phyloP scores from a whole-genome alignment of 2,888 invertebrate species.

The Papilio protenor region DNA sequence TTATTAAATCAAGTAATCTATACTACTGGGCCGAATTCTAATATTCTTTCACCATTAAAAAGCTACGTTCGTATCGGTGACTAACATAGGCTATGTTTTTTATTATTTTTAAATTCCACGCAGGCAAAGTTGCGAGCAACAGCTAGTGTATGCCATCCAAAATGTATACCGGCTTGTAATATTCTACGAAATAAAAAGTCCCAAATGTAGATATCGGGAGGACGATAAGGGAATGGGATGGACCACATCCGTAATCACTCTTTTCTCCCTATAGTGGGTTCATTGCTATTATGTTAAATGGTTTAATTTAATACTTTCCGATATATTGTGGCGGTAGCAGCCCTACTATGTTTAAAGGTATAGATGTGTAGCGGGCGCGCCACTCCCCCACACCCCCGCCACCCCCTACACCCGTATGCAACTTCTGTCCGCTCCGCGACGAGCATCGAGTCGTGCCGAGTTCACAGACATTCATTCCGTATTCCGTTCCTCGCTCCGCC shows the following conservation, averaged over 20 bases:
- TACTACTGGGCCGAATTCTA: no score
- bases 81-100: no score
- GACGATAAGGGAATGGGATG: not conserved
- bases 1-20: not conserved
- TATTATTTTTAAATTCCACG: no score
- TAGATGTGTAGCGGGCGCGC: not conserved
- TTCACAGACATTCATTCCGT: conserved; percentile 44
- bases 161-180: not conserved
- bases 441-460: conserved; percentile 34
- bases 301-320: not conserved
- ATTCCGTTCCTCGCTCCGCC: conserved; percentile 45
- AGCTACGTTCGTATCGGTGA: no score
- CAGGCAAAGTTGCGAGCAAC: no score
- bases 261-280: no score
- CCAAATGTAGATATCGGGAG: not conserved
- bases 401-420: conserved; percentile 56
- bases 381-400: conserved; percentile 51
- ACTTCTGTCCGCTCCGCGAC: conserved; percentile 46
- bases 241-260: not conserved
- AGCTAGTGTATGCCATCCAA: not conserved
- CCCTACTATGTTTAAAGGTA: not conserved
- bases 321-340: not conserved
- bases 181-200: not conserved
- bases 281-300: not conserved
- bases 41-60: no score